These are phyloP conservation scores for Sminthopsis crassicaudata DNA, from an alignment of 2,113 vertebrate genomes.

Conservation along the genomic window DNA sequence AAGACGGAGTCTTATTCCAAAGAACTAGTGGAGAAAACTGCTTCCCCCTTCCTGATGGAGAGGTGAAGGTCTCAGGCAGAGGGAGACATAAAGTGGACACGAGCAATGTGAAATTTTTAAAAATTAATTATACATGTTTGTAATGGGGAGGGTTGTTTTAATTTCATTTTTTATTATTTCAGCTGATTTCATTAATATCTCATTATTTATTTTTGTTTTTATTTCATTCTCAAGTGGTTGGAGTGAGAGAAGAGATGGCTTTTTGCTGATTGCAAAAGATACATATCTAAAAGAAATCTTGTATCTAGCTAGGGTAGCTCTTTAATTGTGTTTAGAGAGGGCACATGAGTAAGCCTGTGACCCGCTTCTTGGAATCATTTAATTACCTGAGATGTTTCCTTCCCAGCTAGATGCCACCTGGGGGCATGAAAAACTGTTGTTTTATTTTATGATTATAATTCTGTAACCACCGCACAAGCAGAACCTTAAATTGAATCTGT, in stretches of 20 bases:
- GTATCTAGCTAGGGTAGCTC: background rate
- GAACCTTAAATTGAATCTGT: background rate
- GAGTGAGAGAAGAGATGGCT: background rate
- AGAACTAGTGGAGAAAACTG: background rate
- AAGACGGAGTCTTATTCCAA: background rate
- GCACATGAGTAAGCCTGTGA: background rate
- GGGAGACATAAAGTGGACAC: background rate
- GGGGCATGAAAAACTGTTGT: background rate
- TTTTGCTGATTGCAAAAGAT: background rate
- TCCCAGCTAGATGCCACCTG: background rate
- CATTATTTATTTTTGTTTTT: background rate
- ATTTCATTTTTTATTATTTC: too few species aligned
- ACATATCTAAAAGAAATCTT: background rate
- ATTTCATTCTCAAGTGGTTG: background rate
- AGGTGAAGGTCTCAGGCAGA: background rate
- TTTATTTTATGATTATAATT: background rate
- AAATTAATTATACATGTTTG: background rate
- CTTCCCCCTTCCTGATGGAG: background rate
- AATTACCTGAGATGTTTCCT: background rate
- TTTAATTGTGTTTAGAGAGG: background rate
- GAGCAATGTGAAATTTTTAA: background rate
- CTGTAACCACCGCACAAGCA: background rate
- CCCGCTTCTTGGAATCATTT: background rate
- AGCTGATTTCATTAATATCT: too few species aligned
- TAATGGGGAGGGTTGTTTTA: background rate